These are phyloP conservation scores for Ophioderma brevispina DNA, from an alignment of 35 echinoderm and acorn worm species.

Conservation along the genomic window DNA sequence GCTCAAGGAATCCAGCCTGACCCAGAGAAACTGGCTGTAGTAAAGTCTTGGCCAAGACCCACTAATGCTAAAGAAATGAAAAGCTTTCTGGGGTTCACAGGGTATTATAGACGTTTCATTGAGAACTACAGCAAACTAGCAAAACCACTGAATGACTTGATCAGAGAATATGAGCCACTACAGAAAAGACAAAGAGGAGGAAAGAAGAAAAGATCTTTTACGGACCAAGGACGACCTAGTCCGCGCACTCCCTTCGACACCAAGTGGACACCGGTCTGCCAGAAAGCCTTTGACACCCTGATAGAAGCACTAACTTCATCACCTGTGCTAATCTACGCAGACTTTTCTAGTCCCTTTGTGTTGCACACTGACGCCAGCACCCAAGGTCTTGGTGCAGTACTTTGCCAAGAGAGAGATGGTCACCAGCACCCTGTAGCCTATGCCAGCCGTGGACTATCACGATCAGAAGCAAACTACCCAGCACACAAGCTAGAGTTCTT, in stretches of 20 bases:
- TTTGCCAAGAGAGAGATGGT: conserved; percentile 43
- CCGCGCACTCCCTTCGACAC: background rate
- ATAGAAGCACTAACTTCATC: background rate
- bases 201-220: background rate
- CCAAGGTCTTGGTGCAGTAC: conserved; percentile 55
- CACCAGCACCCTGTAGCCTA: conserved; percentile 56
- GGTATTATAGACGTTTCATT: conserved; percentile 66
- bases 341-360: conserved; percentile 38
- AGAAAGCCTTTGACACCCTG: conserved; percentile 35
- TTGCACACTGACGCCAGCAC: conserved; percentile 70
- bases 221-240: background rate
- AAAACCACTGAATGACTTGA: conserved; percentile 51
- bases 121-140: conserved; percentile 57
- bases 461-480: conserved; percentile 65
- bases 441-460: conserved; percentile 50
- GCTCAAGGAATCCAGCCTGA: conserved; percentile 50
- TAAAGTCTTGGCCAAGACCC: conserved; percentile 59
- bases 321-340: conserved; percentile 35
- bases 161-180: background rate
- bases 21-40: conserved; percentile 43
- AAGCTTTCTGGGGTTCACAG: conserved; percentile 63
- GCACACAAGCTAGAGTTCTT: conserved; percentile 70
- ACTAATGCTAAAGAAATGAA: conserved; percentile 15
- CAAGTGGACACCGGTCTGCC: conserved; percentile 11
- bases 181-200: background rate